A percentile compares a stretch with the other conserved stretches of the same genome.
phyloP scores from a whole-genome alignment of 2,113 vertebrate genomes.

The Steatornis caripensis region DNA sequence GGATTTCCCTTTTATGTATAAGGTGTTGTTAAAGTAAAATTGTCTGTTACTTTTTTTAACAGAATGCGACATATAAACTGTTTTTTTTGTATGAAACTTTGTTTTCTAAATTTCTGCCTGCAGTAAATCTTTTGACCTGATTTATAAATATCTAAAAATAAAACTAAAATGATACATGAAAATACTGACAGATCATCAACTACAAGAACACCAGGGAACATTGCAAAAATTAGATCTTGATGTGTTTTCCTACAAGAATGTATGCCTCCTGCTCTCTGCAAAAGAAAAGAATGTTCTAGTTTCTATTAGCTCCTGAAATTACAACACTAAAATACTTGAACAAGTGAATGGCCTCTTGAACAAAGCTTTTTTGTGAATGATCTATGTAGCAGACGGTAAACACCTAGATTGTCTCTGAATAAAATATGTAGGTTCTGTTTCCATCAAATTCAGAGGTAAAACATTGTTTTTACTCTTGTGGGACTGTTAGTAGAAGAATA shows the following conservation, averaged over 20 bases:
- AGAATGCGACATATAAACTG: background rate
- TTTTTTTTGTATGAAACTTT: background rate
- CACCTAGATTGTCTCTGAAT: background rate
- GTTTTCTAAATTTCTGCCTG: background rate
- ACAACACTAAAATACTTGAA: background rate
- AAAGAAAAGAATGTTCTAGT: background rate
- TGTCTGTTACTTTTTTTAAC: background rate
- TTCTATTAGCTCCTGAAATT: background rate
- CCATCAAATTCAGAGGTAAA: background rate
- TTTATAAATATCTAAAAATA: slow-evolving; percentile 11
- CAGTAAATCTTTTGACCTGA: background rate
- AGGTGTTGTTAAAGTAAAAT: too few relatives aligned
- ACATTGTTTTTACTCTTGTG: background rate
- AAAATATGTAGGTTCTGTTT: background rate
- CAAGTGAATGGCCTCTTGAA: background rate
- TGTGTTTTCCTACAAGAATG: background rate
- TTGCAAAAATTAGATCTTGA: background rate
- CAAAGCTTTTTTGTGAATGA: background rate
- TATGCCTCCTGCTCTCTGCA: background rate
- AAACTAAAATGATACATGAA: background rate
- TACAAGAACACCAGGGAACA: background rate
- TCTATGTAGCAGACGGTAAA: background rate
- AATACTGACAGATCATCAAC: background rate
- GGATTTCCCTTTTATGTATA: background rate
- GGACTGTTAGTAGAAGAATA: background rate